phyloP scores from a whole-genome alignment of 2,113 vertebrate genomes.

The Conger conger region DNA sequence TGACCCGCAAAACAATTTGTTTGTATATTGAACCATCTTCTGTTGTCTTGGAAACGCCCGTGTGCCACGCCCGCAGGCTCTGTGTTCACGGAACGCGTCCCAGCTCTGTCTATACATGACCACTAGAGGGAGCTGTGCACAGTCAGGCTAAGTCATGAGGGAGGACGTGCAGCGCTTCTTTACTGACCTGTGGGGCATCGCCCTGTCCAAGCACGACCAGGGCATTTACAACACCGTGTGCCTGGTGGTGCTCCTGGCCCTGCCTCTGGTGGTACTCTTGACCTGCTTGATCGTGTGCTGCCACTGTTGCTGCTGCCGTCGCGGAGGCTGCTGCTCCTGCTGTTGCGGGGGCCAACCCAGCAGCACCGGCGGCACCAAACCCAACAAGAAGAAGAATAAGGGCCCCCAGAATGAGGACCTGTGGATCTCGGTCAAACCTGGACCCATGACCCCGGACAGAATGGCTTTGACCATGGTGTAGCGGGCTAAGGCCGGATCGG shows the following conservation, averaged over 20 bases:
- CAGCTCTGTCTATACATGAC: background rate
- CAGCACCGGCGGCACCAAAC: conserved; percentile 28
- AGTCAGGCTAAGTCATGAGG: conserved; percentile 55
- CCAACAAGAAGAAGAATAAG: conserved; percentile 76
- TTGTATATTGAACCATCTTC: background rate
- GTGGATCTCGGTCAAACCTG: conserved; percentile 91
- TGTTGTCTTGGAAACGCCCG: background rate
- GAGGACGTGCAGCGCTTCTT: conserved; percentile 78
- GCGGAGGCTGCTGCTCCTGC: conserved; percentile 51
- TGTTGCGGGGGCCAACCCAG: conserved; percentile 24
- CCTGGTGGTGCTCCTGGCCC: conserved; percentile 76
- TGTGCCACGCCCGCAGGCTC: no score
- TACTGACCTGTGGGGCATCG: conserved; percentile 73
- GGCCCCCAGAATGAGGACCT: conserved; percentile 80
- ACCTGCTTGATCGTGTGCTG: conserved; percentile 79
- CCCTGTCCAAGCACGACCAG: conserved; percentile 78
- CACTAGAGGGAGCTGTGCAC: background rate
- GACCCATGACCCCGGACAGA: conserved; percentile 77
- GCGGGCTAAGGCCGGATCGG: background rate
- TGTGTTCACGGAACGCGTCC: background rate
- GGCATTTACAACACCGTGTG: conserved; percentile 87
- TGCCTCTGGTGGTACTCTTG: conserved; percentile 78
- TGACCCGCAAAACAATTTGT: conserved; percentile 11
- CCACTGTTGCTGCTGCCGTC: conserved; percentile 84
- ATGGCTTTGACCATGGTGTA: conserved; percentile 58